Conservation (phyloP, 2,797 vertebrate genomes). For the Artibeus jamaicensis region DNA sequence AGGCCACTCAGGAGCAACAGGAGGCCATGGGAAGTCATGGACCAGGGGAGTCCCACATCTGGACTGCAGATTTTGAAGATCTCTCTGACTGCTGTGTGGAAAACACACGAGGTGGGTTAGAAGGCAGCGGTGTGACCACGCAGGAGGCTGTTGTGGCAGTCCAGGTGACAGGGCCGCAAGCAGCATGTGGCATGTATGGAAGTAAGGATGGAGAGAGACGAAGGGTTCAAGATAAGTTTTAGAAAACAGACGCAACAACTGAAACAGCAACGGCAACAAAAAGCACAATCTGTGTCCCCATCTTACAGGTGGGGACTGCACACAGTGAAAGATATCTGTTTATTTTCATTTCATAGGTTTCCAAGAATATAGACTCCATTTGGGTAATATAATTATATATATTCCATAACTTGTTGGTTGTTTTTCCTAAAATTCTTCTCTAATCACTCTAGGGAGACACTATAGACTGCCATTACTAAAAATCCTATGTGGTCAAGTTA, state of each 20-base stretch:
- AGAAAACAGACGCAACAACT: background rate
- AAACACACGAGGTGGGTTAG: background rate
- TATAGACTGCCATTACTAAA: background rate
- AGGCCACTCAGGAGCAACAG: background rate
- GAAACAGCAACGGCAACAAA: background rate
- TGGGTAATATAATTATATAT: background rate
- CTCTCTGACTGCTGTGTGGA: background rate
- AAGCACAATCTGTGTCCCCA: background rate
- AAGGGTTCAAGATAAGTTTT: background rate
- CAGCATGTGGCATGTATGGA: background rate
- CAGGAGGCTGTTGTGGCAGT: accelerated
- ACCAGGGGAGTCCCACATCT: background rate
- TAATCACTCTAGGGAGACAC: background rate
- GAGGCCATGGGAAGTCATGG: background rate
- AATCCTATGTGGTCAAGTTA: background rate
- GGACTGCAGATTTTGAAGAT: background rate
- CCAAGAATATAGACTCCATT: background rate
- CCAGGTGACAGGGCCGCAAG: background rate
- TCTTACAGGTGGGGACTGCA: background rate
- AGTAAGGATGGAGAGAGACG: background rate
- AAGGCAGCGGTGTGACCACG: background rate
- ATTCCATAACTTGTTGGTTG: background rate
- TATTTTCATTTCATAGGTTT: background rate
- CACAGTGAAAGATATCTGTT: background rate
- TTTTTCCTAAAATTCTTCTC: background rate